Evolutionary conservation across 1,140 invertebrate genomes (phyloP), one percentile per base, ranked within the genome.

Genomic region (Maniola jurtina): DNA sequence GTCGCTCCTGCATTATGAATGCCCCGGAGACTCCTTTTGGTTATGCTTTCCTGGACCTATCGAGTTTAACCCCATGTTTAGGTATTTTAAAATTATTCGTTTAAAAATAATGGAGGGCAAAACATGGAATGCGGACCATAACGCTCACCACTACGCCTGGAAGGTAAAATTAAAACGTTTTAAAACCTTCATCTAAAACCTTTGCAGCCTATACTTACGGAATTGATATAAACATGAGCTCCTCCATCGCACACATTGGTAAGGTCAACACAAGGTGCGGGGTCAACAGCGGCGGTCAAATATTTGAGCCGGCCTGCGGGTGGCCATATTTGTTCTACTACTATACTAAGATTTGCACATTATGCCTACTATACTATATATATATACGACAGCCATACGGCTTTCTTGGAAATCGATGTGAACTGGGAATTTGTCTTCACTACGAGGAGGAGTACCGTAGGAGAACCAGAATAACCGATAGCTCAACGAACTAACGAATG

Each of bases 1-100:
- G 79, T 81, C 77, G 72, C 79, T 74, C 64, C 73, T 79, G 81
- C 81, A 81, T 86, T 87, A 83, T 83, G 77, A 76, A 81, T 81
- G 76, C 77, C 66, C 65, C 70, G 72, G 73, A 76, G 78, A 77
- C 74, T 79, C 69, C 79, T 72, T 65, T 72, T 63, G 76, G 61
- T 68, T 52, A 72, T 73, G 70, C 68, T 68, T 73, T 73, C 66
- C 52, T 48, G 40, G 25, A 38, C 57, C 40, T 42, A 42, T 42
- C 47, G 6, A 42, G 6, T 42, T 42, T 42, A 42, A 42, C 40
- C 40, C 6, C 10, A n/a, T n/a, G n/a, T n/a, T n/a, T n/a, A n/a
- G n/a, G n/a, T n/a, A n/a, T n/a, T n/a, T n/a, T n/a, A n/a, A n/a
- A n/a, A n/a, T n/a, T n/a, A n/a, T n/a, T n/a, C n/a, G n/a, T n/a